Percentiles rank a stretch among this genome's conserved stretches.
These are phyloP conservation scores for Bombus balteatus DNA, from an alignment of 1,140 invertebrate genomes.

Conservation along the genomic window DNA sequence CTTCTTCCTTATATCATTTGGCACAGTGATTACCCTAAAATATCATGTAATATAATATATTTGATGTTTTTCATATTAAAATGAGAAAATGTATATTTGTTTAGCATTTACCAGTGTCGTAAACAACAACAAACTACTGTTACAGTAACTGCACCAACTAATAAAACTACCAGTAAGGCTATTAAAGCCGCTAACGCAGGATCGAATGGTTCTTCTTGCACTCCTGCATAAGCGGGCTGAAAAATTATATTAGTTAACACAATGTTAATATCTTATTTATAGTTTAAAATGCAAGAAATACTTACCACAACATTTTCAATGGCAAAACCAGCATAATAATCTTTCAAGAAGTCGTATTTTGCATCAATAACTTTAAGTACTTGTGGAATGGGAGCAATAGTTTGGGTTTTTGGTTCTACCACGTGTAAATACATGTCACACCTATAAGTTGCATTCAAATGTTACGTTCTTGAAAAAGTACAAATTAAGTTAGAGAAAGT, in stretches of 20 bases:
- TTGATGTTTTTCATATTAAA: neutral
- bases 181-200: slow-evolving; percentile 92
- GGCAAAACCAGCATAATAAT: slow-evolving; percentile 89
- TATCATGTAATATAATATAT: neutral
- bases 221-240: slow-evolving; percentile 83
- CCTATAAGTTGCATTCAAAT: slow-evolving; percentile 82
- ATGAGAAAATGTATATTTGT: neutral
- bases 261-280: slow-evolving; percentile 6
- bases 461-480: neutral
- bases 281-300: slow-evolving; percentile 29
- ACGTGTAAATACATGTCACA: slow-evolving; percentile 95
- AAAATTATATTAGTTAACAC: slow-evolving; percentile 29
- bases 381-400: slow-evolving; percentile 90
- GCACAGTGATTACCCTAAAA: slow-evolving; percentile 86
- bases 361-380: slow-evolving; percentile 93
- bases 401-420: slow-evolving; percentile 89
- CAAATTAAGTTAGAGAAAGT: neutral
- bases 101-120: slow-evolving; percentile 88
- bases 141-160: slow-evolving; percentile 93
- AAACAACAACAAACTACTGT: slow-evolving; percentile 94
- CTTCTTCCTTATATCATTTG: slow-evolving; percentile 87
- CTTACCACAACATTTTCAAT: slow-evolving; percentile 91
- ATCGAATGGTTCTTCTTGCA: slow-evolving; percentile 90
- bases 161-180: slow-evolving; percentile 92
- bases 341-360: slow-evolving; percentile 92